Evolutionary conservation across 2,113 vertebrate species (phyloP).

Genomic region (Neopipo cinnamomea): DNA sequence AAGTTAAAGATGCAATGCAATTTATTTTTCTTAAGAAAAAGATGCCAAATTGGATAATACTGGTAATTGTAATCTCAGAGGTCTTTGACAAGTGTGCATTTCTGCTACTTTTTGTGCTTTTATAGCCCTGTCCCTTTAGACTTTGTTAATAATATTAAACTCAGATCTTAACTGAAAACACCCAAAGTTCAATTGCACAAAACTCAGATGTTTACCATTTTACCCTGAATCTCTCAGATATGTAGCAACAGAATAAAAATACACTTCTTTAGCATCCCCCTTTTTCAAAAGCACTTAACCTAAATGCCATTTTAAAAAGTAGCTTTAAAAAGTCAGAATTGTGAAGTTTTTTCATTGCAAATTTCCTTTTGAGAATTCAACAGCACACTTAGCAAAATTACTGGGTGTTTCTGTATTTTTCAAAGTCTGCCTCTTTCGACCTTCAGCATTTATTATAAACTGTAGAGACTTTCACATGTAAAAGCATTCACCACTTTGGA

Average conservation of each 20-base stretch:
- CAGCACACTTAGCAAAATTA: fast-evolving
- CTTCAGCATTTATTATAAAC: neutral
- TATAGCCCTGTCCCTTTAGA: neutral
- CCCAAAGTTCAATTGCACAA: neutral
- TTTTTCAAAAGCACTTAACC: neutral
- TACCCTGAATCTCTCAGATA: neutral
- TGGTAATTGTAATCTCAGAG: neutral
- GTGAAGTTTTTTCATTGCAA: neutral
- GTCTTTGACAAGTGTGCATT: neutral
- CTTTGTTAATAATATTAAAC: neutral
- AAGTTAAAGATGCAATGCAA: neutral
- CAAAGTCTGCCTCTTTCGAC: neutral
- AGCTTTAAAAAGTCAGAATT: neutral
- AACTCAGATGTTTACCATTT: neutral
- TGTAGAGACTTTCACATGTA: neutral
- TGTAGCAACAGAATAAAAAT: neutral
- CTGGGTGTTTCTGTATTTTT: neutral
- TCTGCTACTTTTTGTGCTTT: neutral
- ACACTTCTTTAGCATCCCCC: fast-evolving
- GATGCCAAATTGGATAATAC: neutral
- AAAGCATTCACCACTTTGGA: neutral
- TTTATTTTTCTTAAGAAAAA: neutral
- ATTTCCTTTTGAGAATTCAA: neutral
- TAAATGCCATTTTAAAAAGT: neutral
- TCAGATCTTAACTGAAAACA: neutral